Base-by-base conservation (phyloP, 2,888 invertebrate species). In the Acheta domesticus region DNA sequence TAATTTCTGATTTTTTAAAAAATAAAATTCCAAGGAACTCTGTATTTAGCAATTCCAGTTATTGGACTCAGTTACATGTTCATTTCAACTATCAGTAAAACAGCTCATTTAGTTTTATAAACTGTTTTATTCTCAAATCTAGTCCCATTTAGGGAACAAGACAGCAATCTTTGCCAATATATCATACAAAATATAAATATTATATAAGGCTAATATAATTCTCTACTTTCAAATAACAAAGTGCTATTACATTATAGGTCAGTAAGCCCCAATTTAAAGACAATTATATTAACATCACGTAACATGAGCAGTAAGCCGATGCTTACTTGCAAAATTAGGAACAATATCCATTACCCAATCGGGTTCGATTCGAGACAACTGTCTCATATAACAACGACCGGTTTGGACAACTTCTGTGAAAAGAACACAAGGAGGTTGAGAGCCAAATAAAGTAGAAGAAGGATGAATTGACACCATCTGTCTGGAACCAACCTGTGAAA, bases 381-480 rank as follows among this genome's bases (percentile, higher is more conserved):
- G 91, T 83, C 94, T 90, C 85, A 98, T 91, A 88, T 94, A 97
- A 82, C 93, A 91, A 83, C 94, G 93, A 80, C 90, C 91, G 0
- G 97, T 97, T 84, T 94, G 92, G n/a, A 97, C 91, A 76, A 98
- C 90, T 88, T 98, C 97, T 0, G 94, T 93, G 87, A 93, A 98
- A 78, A 96, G 85, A 0, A 98, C 90, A 81, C 92, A 91, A 23
- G 91, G 91, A 11, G 95, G 93, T 80, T 93, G 92, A 80, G 91
- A 89, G 76, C 91, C 90, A 80, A 94, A 92, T 77, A 97, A 88
- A 49, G 91, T 91, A 77, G 95, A 94, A 73, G 94, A 93, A 0
- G 97, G 97, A 88, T 97, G 97, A 83, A 97, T 92, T 81, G 90
- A 87, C 14, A 96, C 95, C 75, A 90, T 90, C 88, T 92, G 91